These are phyloP conservation scores for Eulemur coronatus DNA, from an alignment of 2,797 vertebrate genomes.

Conservation along the genomic window DNA sequence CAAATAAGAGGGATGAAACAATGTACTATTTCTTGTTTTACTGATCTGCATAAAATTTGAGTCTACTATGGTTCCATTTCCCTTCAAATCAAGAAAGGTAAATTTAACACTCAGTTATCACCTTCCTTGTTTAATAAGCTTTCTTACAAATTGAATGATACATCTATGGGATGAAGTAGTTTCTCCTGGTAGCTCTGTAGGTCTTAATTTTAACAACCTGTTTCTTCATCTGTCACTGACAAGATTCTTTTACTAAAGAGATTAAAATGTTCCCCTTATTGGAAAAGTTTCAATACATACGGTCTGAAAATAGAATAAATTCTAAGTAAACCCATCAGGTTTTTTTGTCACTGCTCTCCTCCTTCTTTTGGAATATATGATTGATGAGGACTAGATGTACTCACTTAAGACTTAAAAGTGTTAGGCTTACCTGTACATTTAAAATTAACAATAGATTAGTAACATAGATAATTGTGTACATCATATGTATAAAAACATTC, in stretches of 20 bases:
- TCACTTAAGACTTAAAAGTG: not conserved
- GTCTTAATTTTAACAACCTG: not conserved
- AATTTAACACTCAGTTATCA: not conserved
- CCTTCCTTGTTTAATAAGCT: not conserved
- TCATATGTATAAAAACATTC: not conserved
- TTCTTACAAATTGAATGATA: not conserved
- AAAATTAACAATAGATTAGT: not conserved
- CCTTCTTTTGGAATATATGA: not conserved
- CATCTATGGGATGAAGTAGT: not conserved
- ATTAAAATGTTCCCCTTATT: not conserved
- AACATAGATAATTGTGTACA: not conserved
- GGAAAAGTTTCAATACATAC: not conserved
- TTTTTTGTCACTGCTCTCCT: not conserved
- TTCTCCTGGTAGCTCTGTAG: not conserved
- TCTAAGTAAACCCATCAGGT: not conserved
- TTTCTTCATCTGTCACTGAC: not conserved
- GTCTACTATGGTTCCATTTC: not conserved
- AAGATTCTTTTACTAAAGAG: not conserved
- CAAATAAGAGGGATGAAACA: not conserved
- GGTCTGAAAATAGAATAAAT: not conserved
- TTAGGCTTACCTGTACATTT: not conserved
- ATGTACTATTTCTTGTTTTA: not conserved
- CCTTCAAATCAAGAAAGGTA: not conserved
- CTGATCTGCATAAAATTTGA: not conserved
- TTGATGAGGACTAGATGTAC: not conserved